A percentile compares a stretch with the other conserved stretches of the same genome.
Evolutionary conservation across 2,888 invertebrate genomes (phyloP).

Genomic region (Scaptomyza tumidula): DNA sequence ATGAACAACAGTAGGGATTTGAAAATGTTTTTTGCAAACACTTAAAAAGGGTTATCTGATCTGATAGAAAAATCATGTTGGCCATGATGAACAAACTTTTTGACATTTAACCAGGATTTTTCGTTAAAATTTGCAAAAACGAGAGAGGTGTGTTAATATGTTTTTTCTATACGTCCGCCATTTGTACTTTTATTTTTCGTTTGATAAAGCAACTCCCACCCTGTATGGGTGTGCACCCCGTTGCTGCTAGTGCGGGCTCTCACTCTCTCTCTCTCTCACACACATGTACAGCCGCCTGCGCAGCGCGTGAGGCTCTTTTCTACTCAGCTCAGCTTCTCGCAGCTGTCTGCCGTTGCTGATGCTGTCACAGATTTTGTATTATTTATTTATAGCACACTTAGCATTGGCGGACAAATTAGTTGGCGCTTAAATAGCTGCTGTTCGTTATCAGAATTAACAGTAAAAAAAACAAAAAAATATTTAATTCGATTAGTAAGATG

Average conservation of each 20-base stretch:
- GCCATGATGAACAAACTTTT: too few species aligned
- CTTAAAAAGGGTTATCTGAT: neutral
- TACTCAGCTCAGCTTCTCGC: constrained; percentile 31
- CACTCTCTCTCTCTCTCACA: constrained; percentile 10
- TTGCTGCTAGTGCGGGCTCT: constrained; percentile 9
- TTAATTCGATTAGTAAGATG: constrained; percentile 26
- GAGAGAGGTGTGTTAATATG: neutral
- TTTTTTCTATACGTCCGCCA: constrained; percentile 59
- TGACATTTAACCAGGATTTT: too few species aligned
- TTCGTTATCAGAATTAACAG: constrained; percentile 17
- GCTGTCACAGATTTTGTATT: constrained; percentile 18
- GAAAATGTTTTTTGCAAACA: neutral
- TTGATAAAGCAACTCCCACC: constrained; percentile 75
- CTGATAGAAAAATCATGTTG: too few species aligned
- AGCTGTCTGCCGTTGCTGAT: constrained; percentile 6
- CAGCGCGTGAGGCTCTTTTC: constrained; percentile 11
- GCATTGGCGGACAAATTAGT: constrained; percentile 36
- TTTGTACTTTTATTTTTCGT: constrained; percentile 61
- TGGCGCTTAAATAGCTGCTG: constrained; percentile 23
- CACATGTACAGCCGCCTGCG: constrained; percentile 23
- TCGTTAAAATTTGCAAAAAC: too few species aligned
- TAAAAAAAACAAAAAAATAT: neutral
- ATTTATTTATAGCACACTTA: constrained; percentile 52
- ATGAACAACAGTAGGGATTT: neutral
- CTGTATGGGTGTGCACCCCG: constrained; percentile 49